Conservation (phyloP, 2,888 invertebrate genomes). For the Volucella inflata region DNA sequence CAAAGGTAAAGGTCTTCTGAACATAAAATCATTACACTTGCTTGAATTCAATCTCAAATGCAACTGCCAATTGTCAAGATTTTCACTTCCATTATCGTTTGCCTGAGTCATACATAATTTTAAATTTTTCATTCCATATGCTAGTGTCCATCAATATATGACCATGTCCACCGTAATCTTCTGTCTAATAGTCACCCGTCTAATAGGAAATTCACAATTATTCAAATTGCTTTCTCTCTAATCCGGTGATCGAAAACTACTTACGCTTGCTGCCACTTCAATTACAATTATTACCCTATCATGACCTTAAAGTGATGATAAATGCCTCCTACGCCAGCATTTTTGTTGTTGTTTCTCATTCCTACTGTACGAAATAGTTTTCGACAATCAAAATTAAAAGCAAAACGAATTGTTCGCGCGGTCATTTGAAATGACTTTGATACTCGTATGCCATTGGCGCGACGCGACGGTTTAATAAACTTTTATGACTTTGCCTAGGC, state of each 20-base stretch:
- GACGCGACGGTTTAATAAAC: conserved; percentile 39
- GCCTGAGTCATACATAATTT: no score
- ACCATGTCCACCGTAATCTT: no score
- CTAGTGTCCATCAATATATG: no score
- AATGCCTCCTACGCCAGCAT: conserved; percentile 27
- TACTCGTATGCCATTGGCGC: conserved; percentile 10
- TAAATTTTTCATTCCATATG: no score
- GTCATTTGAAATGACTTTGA: conserved; percentile 40
- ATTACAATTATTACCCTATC: conserved; percentile 47
- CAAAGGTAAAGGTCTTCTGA: no score
- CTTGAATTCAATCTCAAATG: no score
- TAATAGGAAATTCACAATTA: conserved; percentile 20
- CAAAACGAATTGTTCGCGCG: neutral
- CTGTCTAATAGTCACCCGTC: no score
- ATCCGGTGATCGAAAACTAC: conserved; percentile 7
- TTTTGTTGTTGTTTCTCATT: conserved; percentile 15
- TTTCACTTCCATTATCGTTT: no score
- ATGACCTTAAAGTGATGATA: conserved; percentile 41
- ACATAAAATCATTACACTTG: no score
- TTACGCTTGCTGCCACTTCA: conserved; percentile 15
- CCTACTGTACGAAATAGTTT: conserved; percentile 10
- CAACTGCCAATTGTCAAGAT: no score
- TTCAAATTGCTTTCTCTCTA: neutral
- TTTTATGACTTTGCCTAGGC: neutral
- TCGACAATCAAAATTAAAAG: conserved; percentile 26